These are phyloP conservation scores for Saccostrea glomerata DNA, from an alignment of 1,140 invertebrate genomes.

Conservation along the genomic window DNA sequence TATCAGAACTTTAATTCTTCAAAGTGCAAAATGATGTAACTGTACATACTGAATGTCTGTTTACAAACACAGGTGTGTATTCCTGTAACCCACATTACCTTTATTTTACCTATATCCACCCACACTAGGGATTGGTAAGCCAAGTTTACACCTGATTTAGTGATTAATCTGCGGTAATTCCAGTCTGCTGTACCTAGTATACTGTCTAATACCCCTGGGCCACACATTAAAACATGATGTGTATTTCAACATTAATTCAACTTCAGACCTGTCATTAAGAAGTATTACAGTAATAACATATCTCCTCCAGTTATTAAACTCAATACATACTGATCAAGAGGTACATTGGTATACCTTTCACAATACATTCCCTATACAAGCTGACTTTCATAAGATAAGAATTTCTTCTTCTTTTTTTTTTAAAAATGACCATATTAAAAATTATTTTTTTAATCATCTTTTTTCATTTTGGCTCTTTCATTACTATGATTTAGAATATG, in stretches of 20 bases:
- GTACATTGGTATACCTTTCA: too few species aligned
- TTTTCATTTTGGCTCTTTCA: too few species aligned
- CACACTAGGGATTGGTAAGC: neutral
- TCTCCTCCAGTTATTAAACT: neutral
- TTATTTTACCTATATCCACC: neutral
- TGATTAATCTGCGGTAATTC: neutral
- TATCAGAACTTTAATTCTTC: neutral
- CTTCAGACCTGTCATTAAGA: neutral
- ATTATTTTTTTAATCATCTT: too few species aligned
- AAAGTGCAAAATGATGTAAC: neutral
- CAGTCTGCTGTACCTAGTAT: neutral
- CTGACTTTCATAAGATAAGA: too few species aligned
- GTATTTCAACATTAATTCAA: neutral
- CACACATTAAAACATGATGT: neutral
- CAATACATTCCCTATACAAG: too few species aligned
- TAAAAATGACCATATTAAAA: too few species aligned
- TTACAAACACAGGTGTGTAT: constrained; percentile 5
- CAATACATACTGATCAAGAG: too few species aligned
- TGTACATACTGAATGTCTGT: neutral
- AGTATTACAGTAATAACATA: neutral
- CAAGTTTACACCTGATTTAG: neutral
- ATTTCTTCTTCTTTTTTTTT: too few species aligned
- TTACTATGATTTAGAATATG: too few species aligned
- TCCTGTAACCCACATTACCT: neutral
- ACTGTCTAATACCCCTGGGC: neutral